Percentiles rank a stretch among this genome's conserved stretches.
These are phyloP conservation scores for Heliconius hewitsoni DNA, from an alignment of 1,140 invertebrate species.

Conservation along the genomic window DNA sequence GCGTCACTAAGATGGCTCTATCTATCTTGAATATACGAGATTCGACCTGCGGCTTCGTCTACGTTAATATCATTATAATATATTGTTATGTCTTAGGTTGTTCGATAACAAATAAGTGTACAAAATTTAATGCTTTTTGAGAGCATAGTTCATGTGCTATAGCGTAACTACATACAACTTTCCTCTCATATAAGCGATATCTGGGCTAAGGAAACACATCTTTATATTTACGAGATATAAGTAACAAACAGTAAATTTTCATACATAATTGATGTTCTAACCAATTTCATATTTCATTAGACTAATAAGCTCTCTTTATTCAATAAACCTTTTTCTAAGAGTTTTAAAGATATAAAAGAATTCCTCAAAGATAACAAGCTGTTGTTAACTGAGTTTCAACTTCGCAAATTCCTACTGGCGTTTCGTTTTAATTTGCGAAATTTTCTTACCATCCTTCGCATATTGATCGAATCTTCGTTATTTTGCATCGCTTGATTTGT, in stretches of 20 bases:
- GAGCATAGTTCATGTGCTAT: too few species aligned
- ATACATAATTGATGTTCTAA: neutral
- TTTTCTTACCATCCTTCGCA: constrained; percentile 5
- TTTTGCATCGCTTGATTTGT: constrained; percentile 2
- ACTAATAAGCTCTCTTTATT: neutral
- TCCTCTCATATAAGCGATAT: too few species aligned
- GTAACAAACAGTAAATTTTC: neutral
- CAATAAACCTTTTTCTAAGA: neutral
- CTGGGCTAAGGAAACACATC: neutral
- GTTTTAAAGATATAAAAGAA: constrained; percentile 10
- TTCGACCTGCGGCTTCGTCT: too few species aligned
- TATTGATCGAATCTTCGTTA: constrained; percentile 11
- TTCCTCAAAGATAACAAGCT: constrained; percentile 8
- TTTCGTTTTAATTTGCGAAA: constrained; percentile 11
- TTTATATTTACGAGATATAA: neutral
- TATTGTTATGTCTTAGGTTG: too few species aligned
- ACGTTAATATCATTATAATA: too few species aligned
- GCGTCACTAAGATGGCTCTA: too few species aligned
- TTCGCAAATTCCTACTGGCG: neutral
- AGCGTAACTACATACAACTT: too few species aligned
- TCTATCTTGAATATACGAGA: too few species aligned
- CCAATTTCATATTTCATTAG: neutral
- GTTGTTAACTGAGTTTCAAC: neutral
- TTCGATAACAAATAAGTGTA: too few species aligned
- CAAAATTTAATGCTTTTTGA: too few species aligned